Evolutionary conservation across 2,888 invertebrate species (phyloP).

Genomic region (Dryobota labecula): DNA sequence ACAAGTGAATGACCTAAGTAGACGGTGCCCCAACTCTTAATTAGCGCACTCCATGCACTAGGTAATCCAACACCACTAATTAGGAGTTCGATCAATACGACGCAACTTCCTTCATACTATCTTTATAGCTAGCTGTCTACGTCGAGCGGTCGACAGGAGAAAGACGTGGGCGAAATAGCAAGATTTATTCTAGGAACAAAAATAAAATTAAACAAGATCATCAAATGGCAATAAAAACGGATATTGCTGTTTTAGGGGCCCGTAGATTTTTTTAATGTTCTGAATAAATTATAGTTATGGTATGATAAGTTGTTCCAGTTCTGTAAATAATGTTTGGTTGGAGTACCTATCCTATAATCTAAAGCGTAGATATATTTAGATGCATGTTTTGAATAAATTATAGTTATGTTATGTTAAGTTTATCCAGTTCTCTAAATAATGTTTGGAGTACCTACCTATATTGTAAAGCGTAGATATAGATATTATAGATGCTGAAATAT

Average conservation of each 20-base stretch:
- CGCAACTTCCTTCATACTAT: conserved; percentile 1
- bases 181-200: conserved; percentile 51
- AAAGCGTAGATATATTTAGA: not conserved
- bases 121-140: not conserved
- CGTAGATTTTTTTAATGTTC: conserved; percentile 7
- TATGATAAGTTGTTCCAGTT: not conserved
- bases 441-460: not conserved
- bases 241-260: conserved; percentile 54
- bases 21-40: too few species aligned
- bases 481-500: not conserved
- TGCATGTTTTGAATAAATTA: conserved; percentile 20
- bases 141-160: not conserved
- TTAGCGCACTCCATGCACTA: conserved; percentile 5
- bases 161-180: conserved; percentile 34
- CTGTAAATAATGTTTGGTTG: not conserved
- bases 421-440: not conserved
- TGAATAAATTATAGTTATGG: conserved; percentile 12
- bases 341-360: not conserved
- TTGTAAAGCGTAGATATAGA: not conserved
- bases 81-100: conserved; percentile 37
- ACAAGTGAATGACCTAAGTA: too few species aligned
- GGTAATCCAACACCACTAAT: conserved; percentile 34
- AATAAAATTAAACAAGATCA: conserved; percentile 60
- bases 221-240: conserved; percentile 57
- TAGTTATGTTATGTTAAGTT: not conserved